phyloP scores from a whole-genome alignment of 2,888 invertebrate species.

The Acheta domesticus region DNA sequence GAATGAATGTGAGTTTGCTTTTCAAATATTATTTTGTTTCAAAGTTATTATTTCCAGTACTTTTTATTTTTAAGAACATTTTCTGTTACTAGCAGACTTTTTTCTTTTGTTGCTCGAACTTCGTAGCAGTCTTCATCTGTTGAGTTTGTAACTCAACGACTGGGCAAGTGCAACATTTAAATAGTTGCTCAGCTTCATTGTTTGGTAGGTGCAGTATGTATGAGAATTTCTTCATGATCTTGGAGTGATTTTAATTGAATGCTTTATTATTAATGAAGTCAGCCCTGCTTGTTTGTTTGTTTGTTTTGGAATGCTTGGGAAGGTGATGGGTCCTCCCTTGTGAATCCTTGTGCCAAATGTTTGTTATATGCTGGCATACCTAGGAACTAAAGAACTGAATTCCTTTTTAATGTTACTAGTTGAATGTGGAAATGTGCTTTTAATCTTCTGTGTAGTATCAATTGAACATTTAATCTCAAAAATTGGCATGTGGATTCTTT shows the following conservation, averaged over 20 bases:
- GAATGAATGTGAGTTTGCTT: not conserved
- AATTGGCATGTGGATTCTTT: too few relatives aligned
- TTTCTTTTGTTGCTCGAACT: slow-evolving; percentile 1
- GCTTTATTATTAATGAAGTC: slow-evolving; percentile 67
- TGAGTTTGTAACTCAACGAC: not conserved
- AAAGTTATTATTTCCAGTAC: not conserved
- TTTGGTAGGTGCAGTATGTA: slow-evolving; percentile 29
- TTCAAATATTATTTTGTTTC: not conserved
- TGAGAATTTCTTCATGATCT: slow-evolving; percentile 85
- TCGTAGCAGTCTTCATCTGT: not conserved
- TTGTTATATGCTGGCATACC: too few relatives aligned
- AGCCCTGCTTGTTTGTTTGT: too few relatives aligned
- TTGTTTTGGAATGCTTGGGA: too few relatives aligned
- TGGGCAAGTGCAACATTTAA: not conserved
- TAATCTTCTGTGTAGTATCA: too few relatives aligned
- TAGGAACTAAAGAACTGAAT: too few relatives aligned
- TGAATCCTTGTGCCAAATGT: too few relatives aligned
- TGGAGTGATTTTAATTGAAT: slow-evolving; percentile 92
- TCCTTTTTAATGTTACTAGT: too few relatives aligned
- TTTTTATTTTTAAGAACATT: not conserved
- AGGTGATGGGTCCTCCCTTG: too few relatives aligned
- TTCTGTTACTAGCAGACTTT: not conserved
- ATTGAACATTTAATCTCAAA: too few relatives aligned
- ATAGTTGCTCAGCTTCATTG: not conserved
- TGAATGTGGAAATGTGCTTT: too few relatives aligned